Percentiles rank a stretch among this genome's conserved stretches.
phyloP scores from a whole-genome alignment of 2,113 vertebrate genomes.

The Apistogramma diplotaenia region DNA sequence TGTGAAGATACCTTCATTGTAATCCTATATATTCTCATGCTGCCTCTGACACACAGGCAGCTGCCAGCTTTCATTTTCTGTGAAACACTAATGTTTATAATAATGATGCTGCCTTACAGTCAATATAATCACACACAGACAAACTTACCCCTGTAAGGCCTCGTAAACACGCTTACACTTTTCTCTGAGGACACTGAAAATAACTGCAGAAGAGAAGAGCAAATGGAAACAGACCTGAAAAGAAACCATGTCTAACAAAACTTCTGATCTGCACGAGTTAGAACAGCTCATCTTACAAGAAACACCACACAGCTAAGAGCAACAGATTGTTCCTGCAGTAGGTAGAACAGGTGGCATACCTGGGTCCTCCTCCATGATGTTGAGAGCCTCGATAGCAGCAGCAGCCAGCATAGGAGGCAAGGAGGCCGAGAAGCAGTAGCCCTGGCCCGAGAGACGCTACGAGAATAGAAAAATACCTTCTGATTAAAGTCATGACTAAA shows the following conservation, averaged over 20 bases:
- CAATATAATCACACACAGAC: background rate
- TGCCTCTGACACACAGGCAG: background rate
- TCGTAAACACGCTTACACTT: slow-evolving; percentile 86
- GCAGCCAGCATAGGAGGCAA: slow-evolving; percentile 91
- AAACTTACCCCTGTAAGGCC: slow-evolving; percentile 85
- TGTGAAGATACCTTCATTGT: background rate
- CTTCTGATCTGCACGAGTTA: background rate
- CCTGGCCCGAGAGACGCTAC: slow-evolving; percentile 92
- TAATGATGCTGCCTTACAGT: background rate
- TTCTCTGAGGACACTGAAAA: slow-evolving; percentile 83
- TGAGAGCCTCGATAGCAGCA: slow-evolving; percentile 92
- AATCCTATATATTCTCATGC: background rate
- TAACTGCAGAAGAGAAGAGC: slow-evolving; percentile 71
- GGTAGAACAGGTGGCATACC: slow-evolving; percentile 71
- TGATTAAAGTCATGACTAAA: background rate
- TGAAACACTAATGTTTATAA: background rate
- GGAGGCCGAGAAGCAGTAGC: slow-evolving; percentile 97
- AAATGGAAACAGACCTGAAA: background rate
- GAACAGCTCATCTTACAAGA: background rate
- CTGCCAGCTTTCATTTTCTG: background rate
- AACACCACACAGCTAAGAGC: background rate
- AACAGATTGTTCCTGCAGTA: background rate
- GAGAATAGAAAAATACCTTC: background rate
- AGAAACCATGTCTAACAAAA: background rate
- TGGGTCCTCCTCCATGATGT: slow-evolving; percentile 97